A percentile compares a stretch with the other conserved stretches of the same genome.
phyloP scores from a whole-genome alignment of 1,140 invertebrate species.

The Dryas iulia region DNA sequence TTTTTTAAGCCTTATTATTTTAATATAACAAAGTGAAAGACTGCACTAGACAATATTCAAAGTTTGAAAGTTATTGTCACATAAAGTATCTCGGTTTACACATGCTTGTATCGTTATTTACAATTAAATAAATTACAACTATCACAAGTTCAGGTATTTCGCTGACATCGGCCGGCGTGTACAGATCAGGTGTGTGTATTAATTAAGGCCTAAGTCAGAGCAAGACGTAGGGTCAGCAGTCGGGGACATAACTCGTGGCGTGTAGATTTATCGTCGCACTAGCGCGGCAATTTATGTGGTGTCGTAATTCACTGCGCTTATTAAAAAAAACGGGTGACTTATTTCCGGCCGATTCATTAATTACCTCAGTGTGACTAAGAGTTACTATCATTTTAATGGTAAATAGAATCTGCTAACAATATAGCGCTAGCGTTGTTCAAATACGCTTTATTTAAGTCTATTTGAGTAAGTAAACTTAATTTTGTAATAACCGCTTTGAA shows the following conservation, averaged over 20 bases:
- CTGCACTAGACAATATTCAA: no score
- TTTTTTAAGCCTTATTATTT: no score
- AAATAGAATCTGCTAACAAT: neutral
- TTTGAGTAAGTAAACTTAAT: neutral
- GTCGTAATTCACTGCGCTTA: conserved; percentile 19
- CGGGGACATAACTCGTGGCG: neutral
- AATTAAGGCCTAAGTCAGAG: neutral
- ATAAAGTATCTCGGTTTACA: no score
- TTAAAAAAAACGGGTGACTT: conserved; percentile 28
- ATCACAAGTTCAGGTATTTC: neutral
- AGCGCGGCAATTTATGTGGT: conserved; percentile 22
- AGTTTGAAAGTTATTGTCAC: no score
- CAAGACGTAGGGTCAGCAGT: conserved; percentile 1
- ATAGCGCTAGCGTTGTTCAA: neutral
- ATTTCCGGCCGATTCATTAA: conserved; percentile 15
- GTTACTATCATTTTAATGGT: neutral
- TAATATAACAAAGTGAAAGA: no score
- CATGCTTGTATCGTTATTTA: neutral
- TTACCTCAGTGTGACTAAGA: conserved; percentile 6
- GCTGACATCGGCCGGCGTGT: neutral
- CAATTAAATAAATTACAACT: neutral
- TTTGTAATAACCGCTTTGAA: neutral
- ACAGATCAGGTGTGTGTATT: neutral
- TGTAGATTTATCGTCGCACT: conserved; percentile 12
- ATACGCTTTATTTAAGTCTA: neutral